These are phyloP conservation scores for Melanocharis versteri DNA, from an alignment of 2,113 vertebrate genomes.

Conservation along the genomic window DNA sequence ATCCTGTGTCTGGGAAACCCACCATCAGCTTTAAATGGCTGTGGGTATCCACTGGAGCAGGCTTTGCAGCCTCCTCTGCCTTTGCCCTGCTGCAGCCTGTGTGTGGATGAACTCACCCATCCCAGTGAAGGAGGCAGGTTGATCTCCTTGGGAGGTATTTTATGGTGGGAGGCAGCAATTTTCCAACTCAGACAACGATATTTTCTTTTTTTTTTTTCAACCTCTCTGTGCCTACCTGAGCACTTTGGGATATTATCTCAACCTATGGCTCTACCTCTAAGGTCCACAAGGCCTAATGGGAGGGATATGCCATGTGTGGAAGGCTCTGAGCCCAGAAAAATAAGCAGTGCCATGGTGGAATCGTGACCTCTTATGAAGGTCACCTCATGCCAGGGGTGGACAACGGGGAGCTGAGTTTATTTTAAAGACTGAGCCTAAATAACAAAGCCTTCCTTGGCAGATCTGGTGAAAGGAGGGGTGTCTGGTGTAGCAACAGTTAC, in stretches of 20 bases:
- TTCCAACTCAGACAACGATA: rapidly evolving
- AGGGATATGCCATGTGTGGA: not conserved
- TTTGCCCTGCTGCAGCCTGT: not conserved
- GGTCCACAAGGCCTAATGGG: not conserved
- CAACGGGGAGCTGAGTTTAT: not conserved
- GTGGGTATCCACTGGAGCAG: not conserved
- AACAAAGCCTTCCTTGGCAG: not conserved
- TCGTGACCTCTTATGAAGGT: not conserved
- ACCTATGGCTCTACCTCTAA: not conserved
- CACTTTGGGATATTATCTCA: not conserved
- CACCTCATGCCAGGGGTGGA: not conserved
- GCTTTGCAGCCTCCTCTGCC: not conserved
- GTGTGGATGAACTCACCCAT: not conserved
- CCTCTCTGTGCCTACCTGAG: not conserved
- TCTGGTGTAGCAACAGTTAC: not conserved
- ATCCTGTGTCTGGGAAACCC: not conserved
- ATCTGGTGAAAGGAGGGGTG: not conserved
- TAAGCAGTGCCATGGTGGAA: not conserved
- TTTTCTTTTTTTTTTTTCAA: not conserved
- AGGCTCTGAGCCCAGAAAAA: not conserved
- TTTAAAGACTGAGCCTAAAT: not conserved
- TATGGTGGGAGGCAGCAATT: not conserved
- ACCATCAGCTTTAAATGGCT: not conserved
- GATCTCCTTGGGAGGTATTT: not conserved
- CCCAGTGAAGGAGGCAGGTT: not conserved